Conservation (phyloP, 1,140 invertebrate genomes). For the Eumaeus atala region DNA sequence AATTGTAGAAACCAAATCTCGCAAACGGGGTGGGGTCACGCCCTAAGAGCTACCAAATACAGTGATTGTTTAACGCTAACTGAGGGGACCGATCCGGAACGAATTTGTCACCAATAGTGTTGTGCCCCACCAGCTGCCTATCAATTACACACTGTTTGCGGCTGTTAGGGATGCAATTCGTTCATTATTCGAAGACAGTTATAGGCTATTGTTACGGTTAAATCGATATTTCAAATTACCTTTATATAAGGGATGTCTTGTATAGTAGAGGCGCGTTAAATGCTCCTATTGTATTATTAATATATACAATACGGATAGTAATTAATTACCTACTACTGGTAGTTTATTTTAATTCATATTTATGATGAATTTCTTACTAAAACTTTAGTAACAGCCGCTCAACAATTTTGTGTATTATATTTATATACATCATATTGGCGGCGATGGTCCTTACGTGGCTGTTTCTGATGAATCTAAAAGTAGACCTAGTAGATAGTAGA, state of each 20-base stretch:
- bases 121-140: conserved; percentile 51
- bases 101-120: conserved; percentile 60
- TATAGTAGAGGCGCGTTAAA: neutral
- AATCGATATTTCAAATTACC: conserved; percentile 8
- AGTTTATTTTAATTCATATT: no score
- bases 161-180: conserved; percentile 60
- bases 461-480: no score
- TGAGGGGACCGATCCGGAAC: conserved; percentile 46
- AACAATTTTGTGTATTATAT: no score
- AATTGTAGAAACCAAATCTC: conserved; percentile 17
- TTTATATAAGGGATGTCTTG: neutral
- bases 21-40: conserved; percentile 39
- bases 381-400: no score
- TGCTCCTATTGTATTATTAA: no score
- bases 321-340: no score
- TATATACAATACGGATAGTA: no score
- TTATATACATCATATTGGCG: no score
- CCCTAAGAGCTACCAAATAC: conserved; percentile 41
- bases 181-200: conserved; percentile 63
- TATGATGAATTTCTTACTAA: no score
- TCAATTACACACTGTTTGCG: conserved; percentile 65
- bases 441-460: no score
- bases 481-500: no score
- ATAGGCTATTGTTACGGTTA: conserved; percentile 38
- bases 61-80: conserved; percentile 39